Evolutionary conservation across 2,888 invertebrate genomes (phyloP).

Genomic region (Meteorus colon): DNA sequence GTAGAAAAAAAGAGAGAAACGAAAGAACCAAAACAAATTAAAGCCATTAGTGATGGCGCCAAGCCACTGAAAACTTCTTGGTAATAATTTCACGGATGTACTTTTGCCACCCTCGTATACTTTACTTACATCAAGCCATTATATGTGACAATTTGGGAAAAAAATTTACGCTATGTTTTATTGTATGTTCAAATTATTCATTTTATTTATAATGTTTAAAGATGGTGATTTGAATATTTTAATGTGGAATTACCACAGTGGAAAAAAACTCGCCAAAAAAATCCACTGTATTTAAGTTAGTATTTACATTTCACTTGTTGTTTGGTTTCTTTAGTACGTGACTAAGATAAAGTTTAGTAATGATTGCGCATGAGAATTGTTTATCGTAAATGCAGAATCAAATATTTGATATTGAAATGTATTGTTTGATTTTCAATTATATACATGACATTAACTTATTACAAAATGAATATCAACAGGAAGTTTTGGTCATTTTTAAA

Average conservation of each 20-base stretch:
- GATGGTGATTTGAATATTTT: too few relatives aligned
- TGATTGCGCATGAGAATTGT: background rate
- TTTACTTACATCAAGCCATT: background rate
- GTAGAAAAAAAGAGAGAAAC: background rate
- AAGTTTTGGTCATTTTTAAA: too few relatives aligned
- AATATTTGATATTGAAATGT: too few relatives aligned
- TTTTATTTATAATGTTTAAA: too few relatives aligned
- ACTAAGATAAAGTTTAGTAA: background rate
- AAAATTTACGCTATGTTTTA: background rate
- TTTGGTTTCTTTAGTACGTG: background rate
- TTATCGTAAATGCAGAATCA: background rate
- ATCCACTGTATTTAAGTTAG: too few relatives aligned
- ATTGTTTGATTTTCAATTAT: too few relatives aligned
- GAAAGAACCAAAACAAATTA: background rate
- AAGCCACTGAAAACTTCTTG: slow-evolving; percentile 7
- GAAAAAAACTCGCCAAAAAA: too few relatives aligned
- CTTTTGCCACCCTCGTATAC: background rate
- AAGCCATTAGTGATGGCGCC: slow-evolving; percentile 7
- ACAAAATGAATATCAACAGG: too few relatives aligned
- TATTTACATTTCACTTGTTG: background rate
- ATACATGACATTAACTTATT: too few relatives aligned
- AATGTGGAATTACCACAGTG: too few relatives aligned
- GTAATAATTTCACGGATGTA: background rate
- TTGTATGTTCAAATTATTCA: too few relatives aligned
- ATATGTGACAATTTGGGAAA: background rate